Percentiles rank a stretch among this genome's conserved stretches.
phyloP scores from a whole-genome alignment of 2,113 vertebrate species.

The Pterocles orientalis region DNA sequence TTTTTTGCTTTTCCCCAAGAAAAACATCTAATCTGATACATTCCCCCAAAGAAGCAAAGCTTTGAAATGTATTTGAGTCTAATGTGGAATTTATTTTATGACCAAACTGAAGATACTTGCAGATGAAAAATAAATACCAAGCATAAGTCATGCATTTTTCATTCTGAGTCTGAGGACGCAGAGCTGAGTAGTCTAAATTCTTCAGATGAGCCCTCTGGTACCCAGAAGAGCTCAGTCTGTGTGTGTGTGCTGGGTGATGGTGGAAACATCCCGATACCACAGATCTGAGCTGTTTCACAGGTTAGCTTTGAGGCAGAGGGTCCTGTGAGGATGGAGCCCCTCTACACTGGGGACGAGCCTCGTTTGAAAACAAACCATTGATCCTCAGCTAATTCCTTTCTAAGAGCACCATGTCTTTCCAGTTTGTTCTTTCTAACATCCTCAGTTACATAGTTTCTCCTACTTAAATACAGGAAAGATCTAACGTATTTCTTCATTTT shows the following conservation, averaged over 20 bases:
- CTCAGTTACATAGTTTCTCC: not conserved
- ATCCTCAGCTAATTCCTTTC: not conserved
- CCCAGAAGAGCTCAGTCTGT: accelerated
- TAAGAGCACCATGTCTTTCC: not conserved
- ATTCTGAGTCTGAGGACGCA: not conserved
- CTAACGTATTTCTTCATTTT: not conserved
- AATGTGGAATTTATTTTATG: conserved; percentile 21
- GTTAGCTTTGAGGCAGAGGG: not conserved
- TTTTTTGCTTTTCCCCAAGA: not conserved
- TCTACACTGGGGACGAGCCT: not conserved
- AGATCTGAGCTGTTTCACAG: accelerated
- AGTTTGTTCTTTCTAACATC: not conserved
- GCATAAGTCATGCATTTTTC: not conserved
- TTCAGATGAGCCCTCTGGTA: not conserved
- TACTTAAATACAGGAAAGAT: not conserved
- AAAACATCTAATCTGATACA: not conserved
- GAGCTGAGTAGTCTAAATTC: not conserved
- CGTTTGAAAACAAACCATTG: not conserved
- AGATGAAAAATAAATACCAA: conserved; percentile 28
- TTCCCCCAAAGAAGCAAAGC: not conserved
- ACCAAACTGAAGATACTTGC: not conserved
- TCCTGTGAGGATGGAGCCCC: not conserved
- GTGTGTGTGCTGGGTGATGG: accelerated
- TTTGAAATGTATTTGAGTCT: not conserved
- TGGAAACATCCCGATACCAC: accelerated